phyloP scores from a whole-genome alignment of 1,140 invertebrate species.

The Heliothis subflexa region DNA sequence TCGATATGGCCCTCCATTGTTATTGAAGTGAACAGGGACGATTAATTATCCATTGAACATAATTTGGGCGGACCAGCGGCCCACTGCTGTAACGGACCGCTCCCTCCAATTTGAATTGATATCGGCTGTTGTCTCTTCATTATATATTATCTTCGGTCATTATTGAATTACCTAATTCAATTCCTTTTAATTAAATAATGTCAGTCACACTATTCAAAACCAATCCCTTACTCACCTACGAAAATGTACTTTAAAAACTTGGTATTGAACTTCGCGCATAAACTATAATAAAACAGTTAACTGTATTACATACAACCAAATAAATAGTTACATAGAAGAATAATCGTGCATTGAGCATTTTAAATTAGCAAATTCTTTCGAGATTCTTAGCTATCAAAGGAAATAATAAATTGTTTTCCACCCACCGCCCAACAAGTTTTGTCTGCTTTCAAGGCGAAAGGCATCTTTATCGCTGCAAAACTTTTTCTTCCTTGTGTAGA shows the following conservation, averaged over 20 bases:
- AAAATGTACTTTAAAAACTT: background rate
- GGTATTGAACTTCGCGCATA: background rate
- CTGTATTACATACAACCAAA: slow-evolving; percentile 26
- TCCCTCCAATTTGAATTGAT: slow-evolving; percentile 62
- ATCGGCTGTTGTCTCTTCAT: slow-evolving; percentile 46
- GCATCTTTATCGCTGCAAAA: slow-evolving; percentile 79
- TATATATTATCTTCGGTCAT: slow-evolving; percentile 30
- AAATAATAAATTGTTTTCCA: slow-evolving; percentile 76
- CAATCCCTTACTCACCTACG: background rate
- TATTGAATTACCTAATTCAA: slow-evolving; percentile 20
- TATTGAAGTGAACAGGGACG: slow-evolving; percentile 77
- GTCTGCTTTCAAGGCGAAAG: slow-evolving; percentile 71
- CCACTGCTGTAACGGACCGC: slow-evolving; percentile 70
- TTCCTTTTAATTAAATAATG: background rate
- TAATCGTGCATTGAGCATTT: slow-evolving; percentile 43
- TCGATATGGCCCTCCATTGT: slow-evolving; percentile 74
- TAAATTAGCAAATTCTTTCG: slow-evolving; percentile 52
- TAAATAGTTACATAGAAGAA: slow-evolving; percentile 41
- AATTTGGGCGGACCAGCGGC: slow-evolving; percentile 78
- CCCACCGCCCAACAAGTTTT: slow-evolving; percentile 61
- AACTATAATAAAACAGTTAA: background rate
- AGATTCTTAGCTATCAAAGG: slow-evolving; percentile 59
- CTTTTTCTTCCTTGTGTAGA: slow-evolving; percentile 76
- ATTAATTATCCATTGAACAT: slow-evolving; percentile 85
- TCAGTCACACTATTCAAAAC: background rate